Conservation (phyloP, 2,113 vertebrate species). For the Thermophis baileyi region DNA sequence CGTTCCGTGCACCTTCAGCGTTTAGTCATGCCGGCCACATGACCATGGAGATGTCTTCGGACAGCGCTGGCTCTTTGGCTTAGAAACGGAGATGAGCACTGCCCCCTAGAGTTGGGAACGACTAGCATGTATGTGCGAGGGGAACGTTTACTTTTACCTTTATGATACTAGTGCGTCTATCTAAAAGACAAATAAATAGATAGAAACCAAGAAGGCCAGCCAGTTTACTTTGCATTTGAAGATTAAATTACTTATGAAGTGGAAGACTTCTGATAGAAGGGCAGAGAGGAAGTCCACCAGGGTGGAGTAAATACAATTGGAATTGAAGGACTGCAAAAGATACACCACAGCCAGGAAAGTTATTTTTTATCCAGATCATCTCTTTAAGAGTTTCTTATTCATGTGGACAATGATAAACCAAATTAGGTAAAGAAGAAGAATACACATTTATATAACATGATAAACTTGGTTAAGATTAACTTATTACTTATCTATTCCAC, state of each 20-base stretch:
- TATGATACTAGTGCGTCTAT: neutral
- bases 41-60: no score
- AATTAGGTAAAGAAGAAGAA: neutral
- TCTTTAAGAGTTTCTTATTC: neutral
- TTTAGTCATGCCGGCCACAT: no score
- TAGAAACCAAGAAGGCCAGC: neutral
- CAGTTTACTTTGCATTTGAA: neutral
- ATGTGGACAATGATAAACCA: neutral
- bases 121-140: no score
- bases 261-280: neutral
- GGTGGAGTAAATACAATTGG: neutral
- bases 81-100: no score
- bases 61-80: no score
- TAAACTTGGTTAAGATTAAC: neutral
- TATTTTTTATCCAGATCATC: neutral
- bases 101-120: no score
- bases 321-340: neutral
- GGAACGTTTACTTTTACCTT: no score
- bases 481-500: no score
- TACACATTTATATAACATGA: neutral
- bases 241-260: neutral
- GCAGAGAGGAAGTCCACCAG: neutral
- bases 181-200: neutral
- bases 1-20: no score
- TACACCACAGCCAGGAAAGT: neutral